phyloP scores from a whole-genome alignment of 2,888 invertebrate genomes.

The Drosophila kanekoi region DNA sequence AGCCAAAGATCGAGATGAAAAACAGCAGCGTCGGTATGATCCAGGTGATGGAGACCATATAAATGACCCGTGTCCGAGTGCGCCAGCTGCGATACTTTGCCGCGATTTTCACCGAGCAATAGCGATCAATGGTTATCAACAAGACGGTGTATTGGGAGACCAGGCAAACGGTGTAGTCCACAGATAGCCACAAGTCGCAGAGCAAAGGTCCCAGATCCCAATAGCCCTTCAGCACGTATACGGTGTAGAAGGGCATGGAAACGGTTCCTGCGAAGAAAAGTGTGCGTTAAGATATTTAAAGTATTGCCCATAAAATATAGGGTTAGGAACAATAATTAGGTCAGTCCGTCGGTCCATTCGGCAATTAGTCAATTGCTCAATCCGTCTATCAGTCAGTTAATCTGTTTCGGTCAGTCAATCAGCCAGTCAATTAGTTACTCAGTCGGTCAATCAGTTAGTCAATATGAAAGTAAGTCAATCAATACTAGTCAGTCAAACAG shows the following conservation, averaged over 20 bases:
- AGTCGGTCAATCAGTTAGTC: too few species aligned
- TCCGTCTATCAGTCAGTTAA: too few species aligned
- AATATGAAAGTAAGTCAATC: too few species aligned
- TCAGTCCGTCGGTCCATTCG: too few species aligned
- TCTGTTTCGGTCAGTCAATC: too few species aligned
- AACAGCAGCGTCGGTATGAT: conserved; percentile 97
- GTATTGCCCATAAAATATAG: too few species aligned
- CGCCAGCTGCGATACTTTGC: conserved; percentile 99
- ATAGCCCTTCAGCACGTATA: conserved; percentile 97
- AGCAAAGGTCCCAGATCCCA: conserved; percentile 98
- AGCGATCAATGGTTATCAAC: conserved; percentile 98
- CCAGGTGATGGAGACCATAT: conserved; percentile 99
- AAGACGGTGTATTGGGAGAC: conserved; percentile 99
- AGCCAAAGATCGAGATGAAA: conserved; percentile 99
- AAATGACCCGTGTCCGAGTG: conserved; percentile 95
- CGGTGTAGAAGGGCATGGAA: conserved; percentile 99
- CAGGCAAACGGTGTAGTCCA: conserved; percentile 99
- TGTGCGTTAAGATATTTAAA: too few species aligned
- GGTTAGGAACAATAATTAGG: too few species aligned
- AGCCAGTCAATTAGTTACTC: too few species aligned
- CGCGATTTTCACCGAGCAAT: conserved; percentile 99
- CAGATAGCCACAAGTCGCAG: conserved; percentile 99
- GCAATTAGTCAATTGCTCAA: too few species aligned
- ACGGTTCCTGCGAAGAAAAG: conserved; percentile 91
- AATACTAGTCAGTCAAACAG: too few species aligned